Conservation (phyloP, 2,113 vertebrate genomes). For the Maccullochella peelii region DNA sequence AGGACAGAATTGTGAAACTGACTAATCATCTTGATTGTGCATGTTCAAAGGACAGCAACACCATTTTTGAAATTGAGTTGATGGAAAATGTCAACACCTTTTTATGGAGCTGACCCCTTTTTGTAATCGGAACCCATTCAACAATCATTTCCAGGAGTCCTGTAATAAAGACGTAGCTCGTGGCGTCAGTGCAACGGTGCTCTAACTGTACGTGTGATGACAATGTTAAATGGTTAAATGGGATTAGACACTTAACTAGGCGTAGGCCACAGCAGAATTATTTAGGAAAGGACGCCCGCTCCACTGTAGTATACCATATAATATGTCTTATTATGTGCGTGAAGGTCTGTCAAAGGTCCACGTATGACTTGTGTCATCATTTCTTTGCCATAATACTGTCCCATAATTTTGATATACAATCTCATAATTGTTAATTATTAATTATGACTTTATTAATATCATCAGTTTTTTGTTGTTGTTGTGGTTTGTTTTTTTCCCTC, state of each 20-base stretch:
- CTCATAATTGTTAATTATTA: neutral
- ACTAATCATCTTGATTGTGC: neutral
- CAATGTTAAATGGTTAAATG: neutral
- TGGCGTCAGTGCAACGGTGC: neutral
- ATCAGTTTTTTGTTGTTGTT: too few relatives aligned
- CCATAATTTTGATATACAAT: neutral
- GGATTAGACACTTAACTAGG: constrained; percentile 19
- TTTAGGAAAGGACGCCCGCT: neutral
- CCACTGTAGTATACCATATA: neutral
- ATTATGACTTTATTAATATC: too few relatives aligned
- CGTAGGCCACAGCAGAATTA: constrained; percentile 34
- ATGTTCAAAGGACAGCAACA: neutral
- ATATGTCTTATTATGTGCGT: neutral
- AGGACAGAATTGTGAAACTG: neutral
- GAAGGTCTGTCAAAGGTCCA: neutral
- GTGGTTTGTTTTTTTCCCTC: too few relatives aligned
- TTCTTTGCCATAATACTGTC: too few relatives aligned
- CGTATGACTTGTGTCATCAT: too few relatives aligned
- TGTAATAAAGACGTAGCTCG: neutral
- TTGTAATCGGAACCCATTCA: neutral
- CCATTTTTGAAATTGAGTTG: neutral
- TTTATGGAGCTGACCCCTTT: neutral
- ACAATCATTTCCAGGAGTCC: neutral
- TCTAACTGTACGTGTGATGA: neutral
- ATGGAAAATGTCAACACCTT: neutral